Conservation (phyloP, 2,113 vertebrate genomes). For the Anoura caudifer region DNA sequence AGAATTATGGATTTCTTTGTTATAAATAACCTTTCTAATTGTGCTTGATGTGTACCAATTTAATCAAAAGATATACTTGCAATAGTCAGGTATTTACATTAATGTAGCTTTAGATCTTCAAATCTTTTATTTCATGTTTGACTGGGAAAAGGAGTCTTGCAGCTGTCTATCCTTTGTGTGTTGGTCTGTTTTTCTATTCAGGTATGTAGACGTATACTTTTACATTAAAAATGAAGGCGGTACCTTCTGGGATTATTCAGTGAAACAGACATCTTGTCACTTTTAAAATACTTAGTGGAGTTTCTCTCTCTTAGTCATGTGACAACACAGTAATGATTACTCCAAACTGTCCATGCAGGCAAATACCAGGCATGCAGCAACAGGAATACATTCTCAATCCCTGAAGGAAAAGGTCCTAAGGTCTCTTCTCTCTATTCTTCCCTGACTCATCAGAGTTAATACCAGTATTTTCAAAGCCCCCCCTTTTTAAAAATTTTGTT, state of each 20-base stretch:
- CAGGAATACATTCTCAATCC: neutral
- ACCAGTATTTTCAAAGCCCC: neutral
- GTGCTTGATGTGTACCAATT: conserved; percentile 86
- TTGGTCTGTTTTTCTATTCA: conserved; percentile 47
- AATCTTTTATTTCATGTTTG: conserved; percentile 74
- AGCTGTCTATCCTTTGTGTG: conserved; percentile 58
- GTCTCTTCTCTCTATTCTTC: neutral
- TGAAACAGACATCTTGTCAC: conserved; percentile 72
- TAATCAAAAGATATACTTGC: conserved; percentile 85
- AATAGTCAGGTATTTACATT: conserved; percentile 83
- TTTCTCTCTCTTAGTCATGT: conserved; percentile 73
- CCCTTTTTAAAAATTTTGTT: no score
- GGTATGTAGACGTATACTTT: conserved; percentile 69
- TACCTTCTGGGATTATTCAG: conserved; percentile 73
- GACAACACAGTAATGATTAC: conserved; percentile 70
- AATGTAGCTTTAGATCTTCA: conserved; percentile 78
- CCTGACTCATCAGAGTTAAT: neutral
- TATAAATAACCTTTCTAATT: conserved; percentile 87
- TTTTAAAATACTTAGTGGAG: conserved; percentile 74
- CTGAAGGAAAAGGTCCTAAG: neutral
- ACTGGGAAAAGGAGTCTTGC: conserved; percentile 60
- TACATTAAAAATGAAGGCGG: conserved; percentile 77
- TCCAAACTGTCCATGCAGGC: conserved; percentile 73
- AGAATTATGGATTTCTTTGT: conserved; percentile 85
- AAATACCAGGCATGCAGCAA: conserved; percentile 19